Evolutionary conservation across 2,797 vertebrate genomes (phyloP), one percentile per base, ranked within the genome.

Genomic region (Cuculus canorus): DNA sequence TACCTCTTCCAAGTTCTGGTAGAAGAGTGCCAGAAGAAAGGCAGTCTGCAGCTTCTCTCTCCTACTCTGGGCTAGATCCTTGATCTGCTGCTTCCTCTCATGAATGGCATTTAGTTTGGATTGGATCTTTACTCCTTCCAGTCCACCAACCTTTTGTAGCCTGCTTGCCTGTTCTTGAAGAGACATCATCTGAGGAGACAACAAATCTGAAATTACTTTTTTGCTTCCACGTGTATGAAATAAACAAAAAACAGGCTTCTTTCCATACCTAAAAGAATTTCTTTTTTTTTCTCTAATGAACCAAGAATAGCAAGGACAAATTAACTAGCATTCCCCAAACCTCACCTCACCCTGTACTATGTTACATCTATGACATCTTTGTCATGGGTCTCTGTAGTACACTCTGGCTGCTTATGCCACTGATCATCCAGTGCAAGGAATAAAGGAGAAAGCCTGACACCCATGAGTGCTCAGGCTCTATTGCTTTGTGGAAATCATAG

Each of bases 1-100:
- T 97, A 99, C 99, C 98, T 99, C 98, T 24, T 96, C 75, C 8
- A 97, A 90, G 5, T 98, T 98, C 61, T 98, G 95, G 95, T 96
- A 97, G 95, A 99, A 99, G 93, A 98, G 87, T 24, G 98, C 97
- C 37, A 98, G 73, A 80, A 97, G 96, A 77, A 98, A 97, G 41
- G 98, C 96, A 5, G 97, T 97, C 39, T 98, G 97, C 72, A 99
- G 98, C 92, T 98, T 98, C n/a, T 98, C 96, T 54, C 91, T 94
- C 39, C 98, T 98, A 17, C 91, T 97, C 88, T 96, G 88, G 2
- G 98, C 98, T 9, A 99, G 97, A 71, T 98, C 92, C 91, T 98
- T 98, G 88, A 99, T 98, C 77, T 82, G 97, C 10, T 56, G 85
- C 11, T 97, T 98, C 39, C 94, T 97, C 54, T 97, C 94, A 53